phyloP scores from a whole-genome alignment of 1,140 invertebrate species.

The Macrosteles quadrilineatus region DNA sequence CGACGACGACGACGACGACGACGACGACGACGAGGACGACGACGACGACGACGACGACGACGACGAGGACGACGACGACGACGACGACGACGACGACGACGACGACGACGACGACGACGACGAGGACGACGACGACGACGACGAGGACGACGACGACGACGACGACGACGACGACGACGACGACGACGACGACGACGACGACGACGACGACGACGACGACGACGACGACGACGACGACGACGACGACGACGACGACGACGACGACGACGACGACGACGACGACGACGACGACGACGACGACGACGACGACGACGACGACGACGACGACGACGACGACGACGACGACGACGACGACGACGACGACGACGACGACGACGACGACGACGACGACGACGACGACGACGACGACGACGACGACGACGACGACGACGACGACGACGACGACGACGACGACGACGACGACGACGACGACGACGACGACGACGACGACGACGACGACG shows the following conservation, averaged over 20 bases:
- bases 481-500: no score
- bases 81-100: not conserved
- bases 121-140: not conserved
- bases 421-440: no score
- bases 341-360: no score
- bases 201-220: not conserved
- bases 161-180: not conserved
- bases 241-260: slow-evolving; percentile 7
- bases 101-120: not conserved
- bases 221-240: not conserved
- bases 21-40: not conserved
- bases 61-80: not conserved
- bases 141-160: not conserved
- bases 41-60: not conserved
- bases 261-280: not conserved
- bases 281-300: not conserved
- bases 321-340: no score
- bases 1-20: not conserved
- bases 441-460: no score
- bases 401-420: no score
- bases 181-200: not conserved
- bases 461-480: no score
- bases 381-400: no score
- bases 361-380: no score
- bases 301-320: slow-evolving; percentile 3